phyloP scores from a whole-genome alignment of 2,797 vertebrate species.

The Clangula hyemalis region DNA sequence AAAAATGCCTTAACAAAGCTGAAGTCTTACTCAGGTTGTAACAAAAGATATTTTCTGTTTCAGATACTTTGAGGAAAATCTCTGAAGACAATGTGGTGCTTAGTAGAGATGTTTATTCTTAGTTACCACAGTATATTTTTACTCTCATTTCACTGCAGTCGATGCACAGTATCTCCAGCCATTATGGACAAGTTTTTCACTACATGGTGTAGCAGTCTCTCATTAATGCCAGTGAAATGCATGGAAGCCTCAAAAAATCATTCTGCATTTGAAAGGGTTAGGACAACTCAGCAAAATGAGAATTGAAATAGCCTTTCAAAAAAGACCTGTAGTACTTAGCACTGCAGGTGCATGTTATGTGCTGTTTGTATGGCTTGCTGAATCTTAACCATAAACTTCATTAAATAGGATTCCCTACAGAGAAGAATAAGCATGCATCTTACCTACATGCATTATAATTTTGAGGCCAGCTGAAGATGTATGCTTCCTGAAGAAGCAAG shows the following conservation, averaged over 20 bases:
- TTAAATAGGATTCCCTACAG: not conserved
- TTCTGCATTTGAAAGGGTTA: not conserved
- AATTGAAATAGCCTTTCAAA: not conserved
- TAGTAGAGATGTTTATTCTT: not conserved
- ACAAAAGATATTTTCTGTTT: not conserved
- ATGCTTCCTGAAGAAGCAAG: not conserved
- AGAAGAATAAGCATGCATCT: not conserved
- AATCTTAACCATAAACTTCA: constrained; percentile 2
- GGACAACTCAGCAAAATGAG: not conserved
- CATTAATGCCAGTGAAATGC: not conserved
- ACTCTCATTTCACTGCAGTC: not conserved
- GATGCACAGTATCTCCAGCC: not conserved
- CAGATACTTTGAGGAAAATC: not conserved
- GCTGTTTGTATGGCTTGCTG: not conserved
- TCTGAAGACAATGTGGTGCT: not conserved
- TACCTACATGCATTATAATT: not conserved
- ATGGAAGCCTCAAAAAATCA: not conserved
- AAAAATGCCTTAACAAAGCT: not conserved
- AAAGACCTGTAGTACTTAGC: not conserved
- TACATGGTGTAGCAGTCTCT: not conserved
- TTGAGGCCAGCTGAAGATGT: not conserved
- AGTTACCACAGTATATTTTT: not conserved
- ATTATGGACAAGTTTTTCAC: not conserved
- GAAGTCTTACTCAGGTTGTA: not conserved
- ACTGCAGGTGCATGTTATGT: not conserved